These are phyloP conservation scores for Odocoileus hemionus DNA, from an alignment of 2,113 vertebrate genomes.

Conservation along the genomic window DNA sequence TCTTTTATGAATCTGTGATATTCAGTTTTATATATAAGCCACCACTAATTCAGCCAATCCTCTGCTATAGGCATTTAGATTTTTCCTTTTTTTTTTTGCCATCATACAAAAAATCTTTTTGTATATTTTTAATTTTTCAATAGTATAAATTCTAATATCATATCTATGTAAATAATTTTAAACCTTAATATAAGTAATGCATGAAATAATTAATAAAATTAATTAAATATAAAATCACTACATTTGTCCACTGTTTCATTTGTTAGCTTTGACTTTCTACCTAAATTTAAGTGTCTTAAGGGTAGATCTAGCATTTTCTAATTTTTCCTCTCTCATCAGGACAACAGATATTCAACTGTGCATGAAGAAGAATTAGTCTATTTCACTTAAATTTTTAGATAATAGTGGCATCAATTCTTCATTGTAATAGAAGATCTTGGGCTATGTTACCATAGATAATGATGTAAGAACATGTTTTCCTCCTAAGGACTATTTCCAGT, in stretches of 20 bases:
- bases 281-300: constrained; percentile 10
- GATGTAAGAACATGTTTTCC: background rate
- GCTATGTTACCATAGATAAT: background rate
- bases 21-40: background rate
- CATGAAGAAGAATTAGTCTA: background rate
- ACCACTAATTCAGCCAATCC: background rate
- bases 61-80: background rate
- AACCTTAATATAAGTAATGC: background rate
- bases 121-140: background rate
- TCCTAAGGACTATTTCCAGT: background rate
- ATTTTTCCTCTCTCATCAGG: background rate
- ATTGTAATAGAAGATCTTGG: background rate
- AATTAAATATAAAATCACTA: background rate
- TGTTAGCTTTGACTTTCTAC: background rate
- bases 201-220: background rate
- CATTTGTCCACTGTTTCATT: background rate
- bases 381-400: background rate
- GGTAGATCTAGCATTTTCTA: background rate
- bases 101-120: background rate
- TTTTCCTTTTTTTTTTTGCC: constrained; percentile 27
- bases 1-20: background rate
- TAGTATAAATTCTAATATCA: background rate
- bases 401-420: background rate
- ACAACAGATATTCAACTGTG: background rate
- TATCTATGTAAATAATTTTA: background rate